Evolutionary conservation across 2,797 vertebrate genomes (phyloP).

Genomic region (Peromyscus aztecus): DNA sequence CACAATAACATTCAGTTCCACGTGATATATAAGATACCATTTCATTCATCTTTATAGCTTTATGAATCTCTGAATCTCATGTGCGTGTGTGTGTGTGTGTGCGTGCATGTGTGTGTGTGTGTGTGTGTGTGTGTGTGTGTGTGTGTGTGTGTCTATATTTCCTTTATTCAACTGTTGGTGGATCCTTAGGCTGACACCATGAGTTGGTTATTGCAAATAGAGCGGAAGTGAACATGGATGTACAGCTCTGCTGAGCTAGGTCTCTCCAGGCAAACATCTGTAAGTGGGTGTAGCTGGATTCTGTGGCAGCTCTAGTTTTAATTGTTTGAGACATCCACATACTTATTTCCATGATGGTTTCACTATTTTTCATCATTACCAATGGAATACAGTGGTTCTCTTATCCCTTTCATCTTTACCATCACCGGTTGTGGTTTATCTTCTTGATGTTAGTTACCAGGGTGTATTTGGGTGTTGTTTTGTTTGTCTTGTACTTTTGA

Average conservation of each 20-base stretch:
- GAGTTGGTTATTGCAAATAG: not conserved
- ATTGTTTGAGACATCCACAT: not conserved
- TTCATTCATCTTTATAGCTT: not conserved
- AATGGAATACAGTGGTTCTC: not conserved
- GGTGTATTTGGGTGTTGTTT: not conserved
- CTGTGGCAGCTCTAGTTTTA: not conserved
- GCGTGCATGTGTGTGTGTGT: not conserved
- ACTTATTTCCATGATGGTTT: not conserved
- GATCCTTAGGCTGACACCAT: not conserved
- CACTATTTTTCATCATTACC: not conserved
- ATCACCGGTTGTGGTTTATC: not conserved
- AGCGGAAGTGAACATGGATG: not conserved
- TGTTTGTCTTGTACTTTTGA: not conserved
- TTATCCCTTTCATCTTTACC: not conserved
- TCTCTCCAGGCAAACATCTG: not conserved
- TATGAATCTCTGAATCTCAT: not conserved
- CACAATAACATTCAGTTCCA: not conserved
- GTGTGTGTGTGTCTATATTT: not conserved
- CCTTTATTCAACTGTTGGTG: not conserved
- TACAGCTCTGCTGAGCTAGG: not conserved
- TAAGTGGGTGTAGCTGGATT: not conserved
- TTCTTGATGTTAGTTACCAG: not conserved
- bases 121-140: not conserved
- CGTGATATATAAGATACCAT: not conserved
- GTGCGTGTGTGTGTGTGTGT: not conserved